These are phyloP conservation scores for Elanoides forficatus DNA, from an alignment of 2,113 vertebrate species.

Conservation along the genomic window DNA sequence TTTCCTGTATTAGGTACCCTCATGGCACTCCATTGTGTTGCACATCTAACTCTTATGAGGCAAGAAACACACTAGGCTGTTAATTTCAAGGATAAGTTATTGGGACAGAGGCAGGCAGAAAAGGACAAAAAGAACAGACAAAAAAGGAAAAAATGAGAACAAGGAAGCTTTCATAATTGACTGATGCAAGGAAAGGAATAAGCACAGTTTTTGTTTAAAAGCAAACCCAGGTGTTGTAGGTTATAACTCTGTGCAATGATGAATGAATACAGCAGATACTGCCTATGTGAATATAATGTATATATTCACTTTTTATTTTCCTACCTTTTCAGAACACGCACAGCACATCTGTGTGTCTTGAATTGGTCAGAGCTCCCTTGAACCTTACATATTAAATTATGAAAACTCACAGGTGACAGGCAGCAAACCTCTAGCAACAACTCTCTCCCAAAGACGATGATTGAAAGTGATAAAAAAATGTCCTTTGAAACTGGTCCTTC, in stretches of 20 bases:
- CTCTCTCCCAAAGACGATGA: not conserved
- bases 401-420: not conserved
- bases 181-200: not conserved
- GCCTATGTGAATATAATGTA: not conserved
- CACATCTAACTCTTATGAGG: not conserved
- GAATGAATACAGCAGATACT: not conserved
- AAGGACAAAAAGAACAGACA: not conserved
- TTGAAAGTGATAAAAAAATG: not conserved
- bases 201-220: not conserved
- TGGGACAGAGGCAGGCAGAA: not conserved
- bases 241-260: not conserved
- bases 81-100: not conserved
- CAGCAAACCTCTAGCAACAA: not conserved
- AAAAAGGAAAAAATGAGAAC: not conserved
- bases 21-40: not conserved
- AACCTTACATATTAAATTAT: not conserved
- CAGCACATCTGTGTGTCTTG: not conserved
- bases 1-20: not conserved
- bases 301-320: not conserved
- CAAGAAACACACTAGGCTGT: fast-evolving
- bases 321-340: not conserved
- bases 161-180: not conserved
- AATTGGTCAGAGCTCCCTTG: not conserved
- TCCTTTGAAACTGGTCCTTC: not conserved
- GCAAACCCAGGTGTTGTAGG: not conserved